Evolutionary conservation across 2,888 invertebrate species (phyloP).

Genomic region (Agrochola lychnidis): DNA sequence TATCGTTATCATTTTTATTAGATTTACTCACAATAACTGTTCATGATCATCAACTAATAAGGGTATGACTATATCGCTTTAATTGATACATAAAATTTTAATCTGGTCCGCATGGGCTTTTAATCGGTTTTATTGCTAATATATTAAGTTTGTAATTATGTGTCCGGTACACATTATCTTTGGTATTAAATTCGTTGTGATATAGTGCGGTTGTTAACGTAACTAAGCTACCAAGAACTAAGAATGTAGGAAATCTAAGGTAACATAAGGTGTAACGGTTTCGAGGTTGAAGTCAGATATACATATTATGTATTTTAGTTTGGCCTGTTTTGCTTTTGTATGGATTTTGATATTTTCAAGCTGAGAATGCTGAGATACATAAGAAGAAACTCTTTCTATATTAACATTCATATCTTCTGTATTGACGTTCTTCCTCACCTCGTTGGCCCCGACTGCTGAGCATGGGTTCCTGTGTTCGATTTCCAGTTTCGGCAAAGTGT

Average conservation of each 20-base stretch:
- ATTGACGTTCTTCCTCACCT: not conserved
- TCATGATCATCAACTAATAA: conserved; percentile 27
- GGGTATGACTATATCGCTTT: conserved; percentile 21
- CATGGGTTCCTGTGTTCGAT: too few species aligned
- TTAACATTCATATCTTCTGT: not conserved
- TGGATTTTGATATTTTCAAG: not conserved
- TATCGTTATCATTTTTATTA: not conserved
- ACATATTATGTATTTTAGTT: not conserved
- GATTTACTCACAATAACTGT: conserved; percentile 7
- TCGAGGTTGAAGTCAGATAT: not conserved
- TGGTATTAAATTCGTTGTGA: conserved; percentile 48
- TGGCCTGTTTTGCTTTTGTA: not conserved
- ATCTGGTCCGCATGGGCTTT: conserved; percentile 36
- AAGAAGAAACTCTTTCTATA: not conserved
- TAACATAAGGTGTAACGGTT: conserved; percentile 14
- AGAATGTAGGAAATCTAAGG: conserved; percentile 16
- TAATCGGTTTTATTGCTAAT: conserved; percentile 54
- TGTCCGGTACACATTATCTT: conserved; percentile 48
- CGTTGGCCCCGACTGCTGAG: too few species aligned
- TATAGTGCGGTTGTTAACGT: conserved; percentile 40
- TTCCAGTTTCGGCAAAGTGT: too few species aligned
- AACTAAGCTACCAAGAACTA: not conserved
- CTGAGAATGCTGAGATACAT: not conserved
- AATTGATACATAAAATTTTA: conserved; percentile 62
- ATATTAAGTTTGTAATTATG: conserved; percentile 50